Base-by-base conservation (phyloP, 2,888 invertebrate genomes). In the Mechanitis messenoides region DNA sequence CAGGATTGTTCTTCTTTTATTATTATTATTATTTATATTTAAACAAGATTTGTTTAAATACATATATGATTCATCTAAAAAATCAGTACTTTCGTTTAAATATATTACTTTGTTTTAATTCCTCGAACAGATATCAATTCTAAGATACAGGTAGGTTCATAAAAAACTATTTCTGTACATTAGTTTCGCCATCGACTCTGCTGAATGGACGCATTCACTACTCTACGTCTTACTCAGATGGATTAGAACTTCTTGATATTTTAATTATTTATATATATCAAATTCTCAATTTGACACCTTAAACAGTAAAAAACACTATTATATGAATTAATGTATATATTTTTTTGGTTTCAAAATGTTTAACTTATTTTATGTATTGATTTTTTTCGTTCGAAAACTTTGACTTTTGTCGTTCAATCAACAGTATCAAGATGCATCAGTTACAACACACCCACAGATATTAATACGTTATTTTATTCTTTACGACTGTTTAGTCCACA, bases 391-490 rank as follows among this genome's bases (percentile, higher is more conserved):
- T 50, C 31, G 7, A 11, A 31, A 31, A 31, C 31, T 9, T 9
- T 31, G 50, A 31, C 2, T 9, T 28, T 31, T 5, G 7, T 7
- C 31, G 28, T 0, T 28, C 2, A 7, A 3, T 6, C 31, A 50
- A 50, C 9, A 60, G 47, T 72, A 79, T 74, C 81, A 84, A 85
- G 69, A 74, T 60, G 45, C n/a, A 42, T 68, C 20, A 20, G 35
- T 28, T 70, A 4, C 12, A 63, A 69, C 74, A 68, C 33, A 74
- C 70, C 75, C 77, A 77, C 80, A 80, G 81, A 80, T 84, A 86
- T 85, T 86, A 85, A 87, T 85, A 87, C 83, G 76, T 75, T 81
- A 76, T 84, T 80, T 84, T 83, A 75, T 83, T 85, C 84, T 88
- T 87, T 85, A 87, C 76, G 83, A 78, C 81, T 81, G 81, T 83